Base-by-base conservation (phyloP, 2,888 invertebrate species). In the Ormyrus thymus region DNA sequence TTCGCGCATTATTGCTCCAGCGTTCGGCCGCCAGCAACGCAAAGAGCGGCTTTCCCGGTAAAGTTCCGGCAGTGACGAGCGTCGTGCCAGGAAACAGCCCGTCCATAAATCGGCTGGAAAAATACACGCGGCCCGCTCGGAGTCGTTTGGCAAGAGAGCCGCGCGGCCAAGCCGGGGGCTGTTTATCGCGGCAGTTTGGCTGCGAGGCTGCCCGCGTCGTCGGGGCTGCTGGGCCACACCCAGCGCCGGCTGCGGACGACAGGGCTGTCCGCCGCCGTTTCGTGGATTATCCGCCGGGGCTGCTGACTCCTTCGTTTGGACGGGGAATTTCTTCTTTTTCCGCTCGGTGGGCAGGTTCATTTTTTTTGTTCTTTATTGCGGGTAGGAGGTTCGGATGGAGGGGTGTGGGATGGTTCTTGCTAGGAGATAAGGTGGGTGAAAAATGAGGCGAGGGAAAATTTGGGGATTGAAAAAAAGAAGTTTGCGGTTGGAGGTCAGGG, bases 131-230 rank as follows among this genome's bases (percentile, higher is more conserved):
- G 29, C 68, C n/a, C 53, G 45, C 56, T 50, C 58, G 45, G 43
- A 70, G 70, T 55, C 64, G 50, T 70, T 76, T 76, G 76, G 70
- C 76, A 70, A 29, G 43, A 15, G 45, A 5, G 15, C 7, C 10
- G 46, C 45, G 6, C 43, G 8, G 61, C 13, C 51, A 15, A 7
- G 11, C 29, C 1, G 10, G 7, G 7, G 61, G 62, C 45, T 76
- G 11, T 48, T 68, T 76, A 76, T 75, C 46, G 50, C 29, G 29
- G 68, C 53, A 68, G 61, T 75, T 68, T 68, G 68, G 61, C 68
- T n/a, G 11, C 8, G 29, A 0, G 3, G 4, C 55, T 55, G 55
- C 10, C 6, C 7, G 15, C n/a, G 13, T 50, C 43, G 45, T 43
- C 66, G 43, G n/a, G 0, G 2, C 51, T 7, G n/a, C 43, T 29